phyloP scores from a whole-genome alignment of 2,797 vertebrate genomes.

The Rhinella marina region DNA sequence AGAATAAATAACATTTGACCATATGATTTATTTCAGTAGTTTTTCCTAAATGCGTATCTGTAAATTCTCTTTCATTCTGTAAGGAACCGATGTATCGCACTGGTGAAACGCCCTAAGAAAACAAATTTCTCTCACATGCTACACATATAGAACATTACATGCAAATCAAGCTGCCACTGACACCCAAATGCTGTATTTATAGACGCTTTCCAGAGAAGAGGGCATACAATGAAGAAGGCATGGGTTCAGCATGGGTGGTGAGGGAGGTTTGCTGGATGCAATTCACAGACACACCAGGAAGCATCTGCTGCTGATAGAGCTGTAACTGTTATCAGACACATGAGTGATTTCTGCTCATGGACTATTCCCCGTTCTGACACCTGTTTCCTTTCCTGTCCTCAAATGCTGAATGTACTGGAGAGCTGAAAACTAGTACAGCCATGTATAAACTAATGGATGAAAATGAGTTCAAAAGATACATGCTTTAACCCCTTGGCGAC shows the following conservation, averaged over 20 bases:
- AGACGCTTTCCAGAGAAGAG: neutral
- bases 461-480: no score
- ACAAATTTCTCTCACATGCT: neutral
- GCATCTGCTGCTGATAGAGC: constrained; percentile 67
- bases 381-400: constrained; percentile 46
- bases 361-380: constrained; percentile 21
- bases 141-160: neutral
- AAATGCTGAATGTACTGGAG: neutral
- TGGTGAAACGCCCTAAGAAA: neutral
- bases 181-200: constrained; percentile 16
- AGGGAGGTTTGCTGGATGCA: constrained; percentile 61
- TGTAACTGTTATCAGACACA: constrained; percentile 50
- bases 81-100: no score
- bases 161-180: neutral
- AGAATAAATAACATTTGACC: neutral
- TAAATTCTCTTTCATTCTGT: no score
- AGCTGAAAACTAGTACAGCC: neutral
- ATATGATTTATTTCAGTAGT: neutral
- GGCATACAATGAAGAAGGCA: constrained; percentile 64
- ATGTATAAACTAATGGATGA: no score
- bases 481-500: no score
- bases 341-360: constrained; percentile 14
- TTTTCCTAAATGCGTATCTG: neutral
- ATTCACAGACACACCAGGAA: constrained; percentile 63
- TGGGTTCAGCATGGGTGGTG: constrained; percentile 62